Evolutionary conservation across 2,797 vertebrate species (phyloP).

Genomic region (Phrynocephalus vlangalii): DNA sequence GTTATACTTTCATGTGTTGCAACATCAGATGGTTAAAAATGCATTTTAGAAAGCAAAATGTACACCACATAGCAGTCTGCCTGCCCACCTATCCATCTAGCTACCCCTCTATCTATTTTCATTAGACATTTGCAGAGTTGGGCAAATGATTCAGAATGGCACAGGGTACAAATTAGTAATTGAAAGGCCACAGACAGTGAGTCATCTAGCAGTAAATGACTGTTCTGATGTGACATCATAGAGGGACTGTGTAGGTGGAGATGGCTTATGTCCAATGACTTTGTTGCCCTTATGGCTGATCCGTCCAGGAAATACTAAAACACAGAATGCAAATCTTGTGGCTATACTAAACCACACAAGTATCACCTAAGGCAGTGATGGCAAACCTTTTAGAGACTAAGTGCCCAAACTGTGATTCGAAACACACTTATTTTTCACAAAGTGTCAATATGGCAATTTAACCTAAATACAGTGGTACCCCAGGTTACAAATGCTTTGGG

Average conservation of each 20-base stretch:
- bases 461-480: too few relatives aligned
- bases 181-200: neutral
- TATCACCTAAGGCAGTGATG: too few relatives aligned
- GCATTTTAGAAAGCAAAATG: neutral
- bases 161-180: neutral
- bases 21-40: conserved; percentile 48
- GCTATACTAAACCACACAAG: conserved; percentile 1
- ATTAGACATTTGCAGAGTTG: neutral
- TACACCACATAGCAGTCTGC: neutral
- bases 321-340: neutral
- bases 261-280: neutral
- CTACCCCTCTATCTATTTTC: neutral
- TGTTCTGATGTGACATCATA: neutral
- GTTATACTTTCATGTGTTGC: conserved; percentile 38
- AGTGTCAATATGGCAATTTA: too few relatives aligned
- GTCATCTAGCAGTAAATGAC: neutral
- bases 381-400: too few relatives aligned
- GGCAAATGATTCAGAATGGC: neutral
- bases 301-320: neutral
- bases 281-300: neutral
- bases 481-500: too few relatives aligned
- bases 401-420: too few relatives aligned
- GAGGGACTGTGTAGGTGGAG: neutral
- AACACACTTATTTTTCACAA: too few relatives aligned
- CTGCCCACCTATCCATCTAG: neutral